Conservation (phyloP, 2,888 invertebrate genomes). For the Eulithis testata region DNA sequence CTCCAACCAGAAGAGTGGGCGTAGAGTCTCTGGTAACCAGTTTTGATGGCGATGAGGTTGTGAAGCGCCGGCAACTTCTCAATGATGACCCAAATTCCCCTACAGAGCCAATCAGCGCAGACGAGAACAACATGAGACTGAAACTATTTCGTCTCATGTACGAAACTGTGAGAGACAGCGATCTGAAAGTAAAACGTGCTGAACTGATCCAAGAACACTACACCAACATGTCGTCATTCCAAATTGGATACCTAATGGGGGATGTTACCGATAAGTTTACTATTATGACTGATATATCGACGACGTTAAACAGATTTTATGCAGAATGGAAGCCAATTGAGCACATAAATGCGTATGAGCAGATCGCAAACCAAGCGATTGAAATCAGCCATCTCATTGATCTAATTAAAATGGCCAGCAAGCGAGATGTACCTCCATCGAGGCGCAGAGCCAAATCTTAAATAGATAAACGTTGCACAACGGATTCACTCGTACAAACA, state of each 20-base stretch:
- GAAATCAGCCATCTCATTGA: slow-evolving; percentile 65
- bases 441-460: background rate
- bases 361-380: slow-evolving; percentile 67
- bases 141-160: slow-evolving; percentile 72
- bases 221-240: slow-evolving; percentile 57
- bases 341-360: slow-evolving; percentile 73
- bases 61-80: background rate
- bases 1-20: background rate
- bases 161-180: slow-evolving; percentile 66
- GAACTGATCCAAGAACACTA: slow-evolving; percentile 61
- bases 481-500: no score
- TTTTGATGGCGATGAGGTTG: background rate
- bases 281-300: slow-evolving; percentile 59
- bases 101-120: slow-evolving; percentile 26
- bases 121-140: slow-evolving; percentile 64
- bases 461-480: background rate
- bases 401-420: slow-evolving; percentile 39
- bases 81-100: background rate
- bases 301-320: slow-evolving; percentile 56
- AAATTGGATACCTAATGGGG: slow-evolving; percentile 62
- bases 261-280: slow-evolving; percentile 64
- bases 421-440: background rate
- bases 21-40: background rate
- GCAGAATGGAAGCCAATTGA: slow-evolving; percentile 68
- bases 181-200: slow-evolving; percentile 62